Conservation (phyloP, 2,888 invertebrate species). For the Acanthococcus lagerstroemiae region DNA sequence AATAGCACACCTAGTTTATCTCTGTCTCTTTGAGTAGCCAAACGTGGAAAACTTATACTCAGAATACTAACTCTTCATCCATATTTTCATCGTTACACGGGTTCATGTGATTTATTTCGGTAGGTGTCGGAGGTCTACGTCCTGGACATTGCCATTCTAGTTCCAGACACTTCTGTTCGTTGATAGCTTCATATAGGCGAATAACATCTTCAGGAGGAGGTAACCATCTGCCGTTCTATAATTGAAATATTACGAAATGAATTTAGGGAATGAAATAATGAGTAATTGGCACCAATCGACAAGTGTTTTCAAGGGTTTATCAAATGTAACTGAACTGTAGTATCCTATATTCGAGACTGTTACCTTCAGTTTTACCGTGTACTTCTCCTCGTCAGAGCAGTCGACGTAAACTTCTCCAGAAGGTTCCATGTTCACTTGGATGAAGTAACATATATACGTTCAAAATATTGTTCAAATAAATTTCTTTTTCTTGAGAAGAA, state of each 20-base stretch:
- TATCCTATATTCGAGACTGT: too few relatives aligned
- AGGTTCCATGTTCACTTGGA: background rate
- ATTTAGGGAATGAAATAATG: background rate
- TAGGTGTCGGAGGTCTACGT: slow-evolving; percentile 41
- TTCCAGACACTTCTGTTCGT: slow-evolving; percentile 39
- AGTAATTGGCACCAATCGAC: too few relatives aligned
- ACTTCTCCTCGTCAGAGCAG: slow-evolving; percentile 36
- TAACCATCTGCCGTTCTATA: slow-evolving; percentile 28
- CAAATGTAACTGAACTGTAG: too few relatives aligned
- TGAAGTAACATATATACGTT: too few relatives aligned
- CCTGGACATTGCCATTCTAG: slow-evolving; percentile 44
- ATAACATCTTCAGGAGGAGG: slow-evolving; percentile 39
- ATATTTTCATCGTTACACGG: slow-evolving; percentile 37
- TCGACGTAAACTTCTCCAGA: slow-evolving; percentile 28
- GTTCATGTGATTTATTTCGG: slow-evolving; percentile 38
- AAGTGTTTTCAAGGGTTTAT: background rate
- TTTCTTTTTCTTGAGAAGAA: too few relatives aligned
- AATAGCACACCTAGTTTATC: background rate
- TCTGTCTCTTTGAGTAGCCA: background rate
- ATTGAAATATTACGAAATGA: background rate
- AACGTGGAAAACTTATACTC: background rate
- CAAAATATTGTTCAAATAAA: too few relatives aligned
- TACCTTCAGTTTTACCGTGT: slow-evolving; percentile 35
- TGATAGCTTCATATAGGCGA: slow-evolving; percentile 41
- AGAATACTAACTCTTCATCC: slow-evolving; percentile 33